Evolutionary conservation across 2,888 invertebrate species (phyloP).

Genomic region (Liopterus haemorrhoidalis): DNA sequence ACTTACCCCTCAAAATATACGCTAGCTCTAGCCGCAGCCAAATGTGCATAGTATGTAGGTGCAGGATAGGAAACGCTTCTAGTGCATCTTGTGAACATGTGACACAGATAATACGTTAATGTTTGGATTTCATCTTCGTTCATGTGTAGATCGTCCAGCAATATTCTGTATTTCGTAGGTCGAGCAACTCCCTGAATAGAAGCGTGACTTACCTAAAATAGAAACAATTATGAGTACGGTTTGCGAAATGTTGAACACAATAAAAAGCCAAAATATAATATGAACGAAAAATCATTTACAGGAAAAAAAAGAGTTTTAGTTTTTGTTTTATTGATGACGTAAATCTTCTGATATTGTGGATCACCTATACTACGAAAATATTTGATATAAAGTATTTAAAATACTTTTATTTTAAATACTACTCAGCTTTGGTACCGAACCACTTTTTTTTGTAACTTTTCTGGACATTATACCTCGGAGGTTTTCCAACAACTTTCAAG

Average conservation of each 20-base stretch:
- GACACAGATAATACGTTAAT: conserved; percentile 76
- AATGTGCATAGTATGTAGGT: conserved; percentile 82
- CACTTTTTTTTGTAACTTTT: too few species aligned
- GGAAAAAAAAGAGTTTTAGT: too few species aligned
- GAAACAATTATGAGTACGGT: background rate
- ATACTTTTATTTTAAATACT: too few species aligned
- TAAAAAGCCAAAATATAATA: background rate
- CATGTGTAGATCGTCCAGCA: conserved; percentile 72
- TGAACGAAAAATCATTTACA: too few species aligned
- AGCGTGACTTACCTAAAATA: conserved; percentile 46
- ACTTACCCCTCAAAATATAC: conserved; percentile 43
- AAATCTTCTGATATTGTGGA: too few species aligned
- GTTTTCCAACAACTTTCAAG: too few species aligned
- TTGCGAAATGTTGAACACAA: background rate
- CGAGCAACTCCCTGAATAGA: conserved; percentile 76
- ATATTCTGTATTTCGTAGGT: conserved; percentile 78
- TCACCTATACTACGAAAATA: too few species aligned
- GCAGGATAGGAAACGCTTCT: conserved; percentile 81
- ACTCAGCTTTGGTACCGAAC: too few species aligned
- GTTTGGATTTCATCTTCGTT: conserved; percentile 69
- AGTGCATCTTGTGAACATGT: conserved; percentile 78
- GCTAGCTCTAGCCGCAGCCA: conserved; percentile 69
- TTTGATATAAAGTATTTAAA: too few species aligned
- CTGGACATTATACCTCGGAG: too few species aligned
- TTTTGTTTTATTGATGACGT: background rate